These are phyloP conservation scores for Melanaphis sacchari DNA, from an alignment of 1,140 invertebrate species.

Conservation along the genomic window DNA sequence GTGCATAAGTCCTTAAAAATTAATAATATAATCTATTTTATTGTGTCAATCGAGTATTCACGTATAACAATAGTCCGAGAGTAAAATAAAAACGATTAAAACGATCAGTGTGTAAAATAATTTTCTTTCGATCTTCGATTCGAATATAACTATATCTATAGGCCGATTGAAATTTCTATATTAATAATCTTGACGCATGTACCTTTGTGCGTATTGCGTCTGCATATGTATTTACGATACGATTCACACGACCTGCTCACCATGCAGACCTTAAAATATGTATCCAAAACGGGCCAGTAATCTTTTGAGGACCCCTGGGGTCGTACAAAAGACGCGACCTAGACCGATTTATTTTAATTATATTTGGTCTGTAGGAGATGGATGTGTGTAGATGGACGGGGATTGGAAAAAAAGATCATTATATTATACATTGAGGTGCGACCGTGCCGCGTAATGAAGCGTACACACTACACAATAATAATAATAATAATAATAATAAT, in stretches of 20 bases:
- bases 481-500: constrained; percentile 17
- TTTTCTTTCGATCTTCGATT: neutral
- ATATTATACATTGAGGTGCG: constrained; percentile 8
- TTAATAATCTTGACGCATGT: neutral
- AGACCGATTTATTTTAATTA: constrained; percentile 52
- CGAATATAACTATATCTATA: neutral
- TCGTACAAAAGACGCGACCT: constrained; percentile 40
- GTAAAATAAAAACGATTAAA: neutral
- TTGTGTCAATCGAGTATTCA: neutral
- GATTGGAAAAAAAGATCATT: neutral
- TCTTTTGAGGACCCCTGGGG: constrained; percentile 42
- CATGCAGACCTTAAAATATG: neutral
- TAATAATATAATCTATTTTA: neutral
- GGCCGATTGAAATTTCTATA: neutral
- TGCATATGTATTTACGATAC: neutral
- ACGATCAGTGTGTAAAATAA: neutral
- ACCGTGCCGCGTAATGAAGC: constrained; percentile 7
- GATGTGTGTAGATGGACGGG: neutral
- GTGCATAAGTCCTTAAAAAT: neutral
- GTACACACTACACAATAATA: neutral
- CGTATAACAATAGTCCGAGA: neutral
- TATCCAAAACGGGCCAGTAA: neutral
- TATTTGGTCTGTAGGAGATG: neutral
- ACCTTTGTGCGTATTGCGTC: neutral
- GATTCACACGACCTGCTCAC: neutral